Conservation (phyloP, 2,113 vertebrate species). For the Pygoscelis antarcticus region DNA sequence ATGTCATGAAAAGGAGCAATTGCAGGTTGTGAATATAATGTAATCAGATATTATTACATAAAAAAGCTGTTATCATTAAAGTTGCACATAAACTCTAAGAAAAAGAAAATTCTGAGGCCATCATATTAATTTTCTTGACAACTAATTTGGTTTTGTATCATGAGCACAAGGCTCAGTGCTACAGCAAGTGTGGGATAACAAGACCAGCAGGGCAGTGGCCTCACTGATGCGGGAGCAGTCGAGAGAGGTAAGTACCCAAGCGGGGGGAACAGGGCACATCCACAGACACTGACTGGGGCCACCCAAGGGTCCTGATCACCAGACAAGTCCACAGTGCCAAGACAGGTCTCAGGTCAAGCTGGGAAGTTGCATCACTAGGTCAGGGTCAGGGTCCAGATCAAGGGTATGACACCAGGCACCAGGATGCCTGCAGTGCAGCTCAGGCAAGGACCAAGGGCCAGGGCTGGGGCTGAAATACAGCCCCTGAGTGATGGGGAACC, state of each 20-base stretch:
- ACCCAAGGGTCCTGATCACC: not conserved
- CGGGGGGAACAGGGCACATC: accelerated
- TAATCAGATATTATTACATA: not conserved
- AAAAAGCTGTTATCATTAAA: not conserved
- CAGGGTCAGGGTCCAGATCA: not conserved
- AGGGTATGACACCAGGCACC: accelerated
- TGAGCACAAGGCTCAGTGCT: not conserved
- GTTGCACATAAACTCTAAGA: not conserved
- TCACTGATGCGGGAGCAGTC: accelerated
- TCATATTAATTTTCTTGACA: not conserved
- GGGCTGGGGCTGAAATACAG: not conserved
- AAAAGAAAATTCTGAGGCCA: not conserved
- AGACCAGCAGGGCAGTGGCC: too few species aligned
- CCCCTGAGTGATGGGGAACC: not conserved
- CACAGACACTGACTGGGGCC: accelerated
- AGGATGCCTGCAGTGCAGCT: too few species aligned
- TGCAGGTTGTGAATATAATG: not conserved
- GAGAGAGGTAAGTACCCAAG: accelerated
- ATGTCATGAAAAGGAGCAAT: not conserved
- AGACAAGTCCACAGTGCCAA: not conserved
- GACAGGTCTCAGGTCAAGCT: not conserved
- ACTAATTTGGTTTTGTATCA: not conserved
- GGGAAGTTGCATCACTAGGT: not conserved
- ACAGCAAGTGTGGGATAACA: not conserved
- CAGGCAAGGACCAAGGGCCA: not conserved